These are phyloP conservation scores for Caenorhabditis imperialis DNA, from an alignment of 2,888 invertebrate species.

Conservation along the genomic window DNA sequence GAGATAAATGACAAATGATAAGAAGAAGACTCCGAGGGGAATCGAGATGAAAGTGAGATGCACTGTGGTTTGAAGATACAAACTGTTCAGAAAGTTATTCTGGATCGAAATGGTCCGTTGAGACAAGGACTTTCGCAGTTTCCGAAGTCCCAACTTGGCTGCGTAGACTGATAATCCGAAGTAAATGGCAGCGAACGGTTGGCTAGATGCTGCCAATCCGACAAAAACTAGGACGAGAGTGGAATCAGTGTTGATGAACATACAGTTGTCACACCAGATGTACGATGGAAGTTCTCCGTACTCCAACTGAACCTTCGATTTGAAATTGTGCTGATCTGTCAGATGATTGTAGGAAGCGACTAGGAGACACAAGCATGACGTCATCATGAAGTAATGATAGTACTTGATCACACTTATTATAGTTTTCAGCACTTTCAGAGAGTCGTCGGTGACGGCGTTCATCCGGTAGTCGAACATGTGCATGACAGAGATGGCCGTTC, in stretches of 20 bases:
- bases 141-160: conserved; percentile 20
- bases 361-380: conserved; percentile 32
- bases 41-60: conserved; percentile 26
- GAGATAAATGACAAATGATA: conserved; percentile 14
- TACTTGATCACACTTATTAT: conserved; percentile 18
- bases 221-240: conserved; percentile 18
- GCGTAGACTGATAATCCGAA: conserved; percentile 31
- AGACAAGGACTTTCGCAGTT: conserved; percentile 21
- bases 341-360: conserved; percentile 19
- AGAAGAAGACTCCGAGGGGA: conserved; percentile 25
- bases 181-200: conserved; percentile 28
- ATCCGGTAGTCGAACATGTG: conserved; percentile 35
- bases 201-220: conserved; percentile 25
- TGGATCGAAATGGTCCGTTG: conserved; percentile 18
- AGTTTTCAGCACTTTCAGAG: conserved; percentile 7
- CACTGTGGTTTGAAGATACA: conserved; percentile 31
- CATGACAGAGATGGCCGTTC: conserved; percentile 27
- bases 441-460: conserved; percentile 37
- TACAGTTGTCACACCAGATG: conserved; percentile 41
- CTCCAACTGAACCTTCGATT: conserved; percentile 8
- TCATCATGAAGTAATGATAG: conserved; percentile 42
- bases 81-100: conserved; percentile 24
- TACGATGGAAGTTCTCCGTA: conserved; percentile 15
- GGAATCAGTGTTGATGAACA: conserved; percentile 38
- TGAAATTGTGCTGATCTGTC: conserved; percentile 20